These are phyloP conservation scores for Drosophila sordidula DNA, from an alignment of 2,888 invertebrate genomes.

Conservation along the genomic window DNA sequence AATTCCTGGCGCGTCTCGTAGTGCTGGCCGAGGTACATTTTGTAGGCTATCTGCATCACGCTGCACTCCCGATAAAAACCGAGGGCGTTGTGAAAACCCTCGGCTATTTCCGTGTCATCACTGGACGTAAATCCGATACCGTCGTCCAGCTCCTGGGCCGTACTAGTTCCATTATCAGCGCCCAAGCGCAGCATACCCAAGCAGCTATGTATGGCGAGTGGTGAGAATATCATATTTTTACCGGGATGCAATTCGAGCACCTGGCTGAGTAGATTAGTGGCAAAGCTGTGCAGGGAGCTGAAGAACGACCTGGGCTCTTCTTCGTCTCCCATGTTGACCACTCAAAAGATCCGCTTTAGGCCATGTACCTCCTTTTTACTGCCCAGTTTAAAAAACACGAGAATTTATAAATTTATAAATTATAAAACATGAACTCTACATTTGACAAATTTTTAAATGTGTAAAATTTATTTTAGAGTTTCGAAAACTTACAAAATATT, in stretches of 20 bases:
- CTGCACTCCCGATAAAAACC: constrained; percentile 41
- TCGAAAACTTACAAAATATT: too few species aligned
- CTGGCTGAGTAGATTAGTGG: constrained; percentile 14
- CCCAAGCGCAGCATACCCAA: constrained; percentile 46
- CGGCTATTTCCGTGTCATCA: constrained; percentile 18
- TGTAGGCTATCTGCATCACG: constrained; percentile 88
- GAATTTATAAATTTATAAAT: background rate
- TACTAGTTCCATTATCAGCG: constrained; percentile 16
- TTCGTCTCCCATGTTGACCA: background rate
- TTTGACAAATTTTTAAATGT: constrained; percentile 5
- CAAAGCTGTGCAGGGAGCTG: constrained; percentile 18
- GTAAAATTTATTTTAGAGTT: background rate
- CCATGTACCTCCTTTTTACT: background rate
- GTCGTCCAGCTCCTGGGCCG: constrained; percentile 38
- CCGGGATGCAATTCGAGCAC: constrained; percentile 14
- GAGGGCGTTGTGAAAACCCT: constrained; percentile 18
- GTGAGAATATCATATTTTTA: constrained; percentile 49
- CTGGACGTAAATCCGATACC: constrained; percentile 16
- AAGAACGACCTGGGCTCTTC: constrained; percentile 7
- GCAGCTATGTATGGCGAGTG: constrained; percentile 38
- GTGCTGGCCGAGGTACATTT: constrained; percentile 88
- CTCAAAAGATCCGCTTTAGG: background rate
- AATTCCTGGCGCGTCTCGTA: constrained; percentile 86
- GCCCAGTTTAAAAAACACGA: background rate
- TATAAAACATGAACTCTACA: background rate